phyloP scores from a whole-genome alignment of 2,797 vertebrate genomes.

The Danio aesculapii region DNA sequence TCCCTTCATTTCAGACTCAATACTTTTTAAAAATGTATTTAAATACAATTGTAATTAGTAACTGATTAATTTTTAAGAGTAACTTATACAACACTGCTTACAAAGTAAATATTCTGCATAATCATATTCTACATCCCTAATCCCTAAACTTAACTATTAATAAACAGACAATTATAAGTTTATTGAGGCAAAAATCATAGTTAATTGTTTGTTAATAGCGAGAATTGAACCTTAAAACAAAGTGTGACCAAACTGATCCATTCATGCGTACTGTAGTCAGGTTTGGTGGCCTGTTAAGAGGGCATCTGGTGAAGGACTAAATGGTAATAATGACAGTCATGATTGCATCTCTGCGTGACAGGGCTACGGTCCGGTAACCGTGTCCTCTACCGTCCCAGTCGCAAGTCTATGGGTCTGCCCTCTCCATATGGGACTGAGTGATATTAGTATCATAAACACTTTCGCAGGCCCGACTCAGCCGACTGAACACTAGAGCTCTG shows the following conservation, averaged over 20 bases:
- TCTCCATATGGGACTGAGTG: slow-evolving; percentile 53
- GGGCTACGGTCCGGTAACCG: slow-evolving; percentile 68
- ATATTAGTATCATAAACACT: slow-evolving; percentile 42
- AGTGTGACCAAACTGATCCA: not conserved
- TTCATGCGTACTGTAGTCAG: not conserved
- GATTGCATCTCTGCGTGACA: slow-evolving; percentile 66
- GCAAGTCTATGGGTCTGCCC: slow-evolving; percentile 65
- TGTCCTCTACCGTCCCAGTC: slow-evolving; percentile 74
- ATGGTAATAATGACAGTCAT: slow-evolving; percentile 66
- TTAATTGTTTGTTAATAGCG: no score
- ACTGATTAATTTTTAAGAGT: no score
- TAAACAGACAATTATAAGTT: no score
- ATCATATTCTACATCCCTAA: no score
- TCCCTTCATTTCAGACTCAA: no score
- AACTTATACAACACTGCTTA: no score
- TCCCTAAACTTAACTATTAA: no score
- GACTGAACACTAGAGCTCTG: slow-evolving; percentile 31
- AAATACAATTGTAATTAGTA: no score
- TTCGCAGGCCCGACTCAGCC: slow-evolving; percentile 9
- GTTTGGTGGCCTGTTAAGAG: slow-evolving; percentile 68
- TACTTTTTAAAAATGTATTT: no score
- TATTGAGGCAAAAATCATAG: no score
- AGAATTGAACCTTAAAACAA: no score
- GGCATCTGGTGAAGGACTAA: slow-evolving; percentile 79
- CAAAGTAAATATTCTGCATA: not conserved